A percentile compares a stretch with the other conserved stretches of the same genome.
These are phyloP conservation scores for Argyresthia goedartella DNA, from an alignment of 2,888 invertebrate species.

Conservation along the genomic window DNA sequence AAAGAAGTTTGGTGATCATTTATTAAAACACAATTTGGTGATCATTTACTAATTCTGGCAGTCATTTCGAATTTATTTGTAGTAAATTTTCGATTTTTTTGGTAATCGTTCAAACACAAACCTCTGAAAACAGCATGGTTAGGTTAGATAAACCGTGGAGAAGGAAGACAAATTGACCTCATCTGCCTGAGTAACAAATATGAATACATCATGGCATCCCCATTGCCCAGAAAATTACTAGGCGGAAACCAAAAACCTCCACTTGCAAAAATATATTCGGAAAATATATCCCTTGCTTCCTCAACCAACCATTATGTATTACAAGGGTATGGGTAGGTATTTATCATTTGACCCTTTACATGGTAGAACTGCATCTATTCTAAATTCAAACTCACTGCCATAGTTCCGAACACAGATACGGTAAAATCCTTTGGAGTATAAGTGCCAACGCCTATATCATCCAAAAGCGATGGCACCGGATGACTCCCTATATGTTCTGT, in stretches of 20 bases:
- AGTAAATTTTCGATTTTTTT: no score
- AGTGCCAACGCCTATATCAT: conserved; percentile 26
- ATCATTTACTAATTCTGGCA: no score
- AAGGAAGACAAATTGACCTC: no score
- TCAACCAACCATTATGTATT: no score
- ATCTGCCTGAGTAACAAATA: not conserved
- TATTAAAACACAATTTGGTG: no score
- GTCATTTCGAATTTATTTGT: no score
- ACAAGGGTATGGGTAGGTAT: not conserved
- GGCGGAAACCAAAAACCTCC: not conserved
- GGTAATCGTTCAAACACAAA: no score
- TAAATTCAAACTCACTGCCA: not conserved
- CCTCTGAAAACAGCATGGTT: no score
- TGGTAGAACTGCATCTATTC: not conserved
- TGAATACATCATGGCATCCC: not conserved
- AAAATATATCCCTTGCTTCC: no score
- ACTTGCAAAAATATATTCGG: not conserved
- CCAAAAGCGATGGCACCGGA: conserved; percentile 24
- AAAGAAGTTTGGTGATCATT: no score
- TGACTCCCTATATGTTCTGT: not conserved
- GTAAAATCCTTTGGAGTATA: not conserved
- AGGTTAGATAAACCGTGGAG: no score
- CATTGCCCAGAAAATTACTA: not conserved
- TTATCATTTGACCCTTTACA: not conserved
- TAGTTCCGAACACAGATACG: not conserved